These are phyloP conservation scores for Agrochola lota DNA, from an alignment of 2,888 invertebrate genomes.

Conservation along the genomic window DNA sequence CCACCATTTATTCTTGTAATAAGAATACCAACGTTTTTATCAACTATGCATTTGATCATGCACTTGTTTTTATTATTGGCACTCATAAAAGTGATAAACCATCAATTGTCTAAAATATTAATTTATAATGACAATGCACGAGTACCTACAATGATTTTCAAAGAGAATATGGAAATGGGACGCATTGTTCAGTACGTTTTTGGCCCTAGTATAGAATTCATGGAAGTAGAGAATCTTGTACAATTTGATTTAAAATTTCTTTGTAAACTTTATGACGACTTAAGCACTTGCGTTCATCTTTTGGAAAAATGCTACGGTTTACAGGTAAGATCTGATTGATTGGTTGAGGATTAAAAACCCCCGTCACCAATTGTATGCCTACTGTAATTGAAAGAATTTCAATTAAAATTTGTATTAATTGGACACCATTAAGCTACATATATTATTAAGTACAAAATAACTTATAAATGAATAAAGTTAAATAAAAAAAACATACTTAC, in stretches of 20 bases:
- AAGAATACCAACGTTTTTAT: slow-evolving; percentile 75
- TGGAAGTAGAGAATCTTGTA: slow-evolving; percentile 19
- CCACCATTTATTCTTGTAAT: slow-evolving; percentile 71
- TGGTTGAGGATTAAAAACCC: neutral
- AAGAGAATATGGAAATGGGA: slow-evolving; percentile 4
- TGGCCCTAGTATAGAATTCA: slow-evolving; percentile 48
- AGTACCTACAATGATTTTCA: slow-evolving; percentile 5
- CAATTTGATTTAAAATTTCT: slow-evolving; percentile 70
- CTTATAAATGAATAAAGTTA: neutral
- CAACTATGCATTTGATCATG: slow-evolving; percentile 72
- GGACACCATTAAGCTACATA: neutral
- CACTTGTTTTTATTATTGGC: slow-evolving; percentile 74
- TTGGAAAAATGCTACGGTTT: slow-evolving; percentile 75
- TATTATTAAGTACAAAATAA: neutral
- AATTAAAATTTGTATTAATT: neutral
- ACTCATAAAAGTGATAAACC: slow-evolving; percentile 68
- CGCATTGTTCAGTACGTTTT: slow-evolving; percentile 40
- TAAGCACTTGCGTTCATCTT: slow-evolving; percentile 74
- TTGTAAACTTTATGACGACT: slow-evolving; percentile 77
- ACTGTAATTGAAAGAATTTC: neutral
- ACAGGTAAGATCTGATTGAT: slow-evolving; percentile 43
- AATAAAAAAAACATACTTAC: neutral
- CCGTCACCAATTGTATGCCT: neutral
- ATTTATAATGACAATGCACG: slow-evolving; percentile 12
- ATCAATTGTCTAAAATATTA: slow-evolving; percentile 37